A percentile compares a stretch with the other conserved stretches of the same genome.
phyloP scores from a whole-genome alignment of 1,140 invertebrate species.

The Magallana gigas region DNA sequence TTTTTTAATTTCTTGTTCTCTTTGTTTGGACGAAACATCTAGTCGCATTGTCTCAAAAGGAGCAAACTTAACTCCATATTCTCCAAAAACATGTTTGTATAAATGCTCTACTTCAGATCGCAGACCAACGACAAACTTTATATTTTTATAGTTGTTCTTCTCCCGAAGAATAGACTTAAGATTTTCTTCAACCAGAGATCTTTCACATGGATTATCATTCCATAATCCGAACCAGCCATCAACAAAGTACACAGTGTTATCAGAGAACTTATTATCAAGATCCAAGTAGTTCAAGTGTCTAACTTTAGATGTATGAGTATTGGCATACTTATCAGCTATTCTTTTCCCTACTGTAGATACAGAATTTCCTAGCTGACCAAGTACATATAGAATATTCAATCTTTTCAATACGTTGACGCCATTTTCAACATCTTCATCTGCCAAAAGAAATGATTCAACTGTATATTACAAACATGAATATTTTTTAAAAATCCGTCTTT shows the following conservation, averaged over 20 bases:
- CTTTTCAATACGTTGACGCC: neutral
- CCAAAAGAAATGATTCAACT: neutral
- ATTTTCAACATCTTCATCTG: neutral
- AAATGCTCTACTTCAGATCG: neutral
- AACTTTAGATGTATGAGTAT: neutral
- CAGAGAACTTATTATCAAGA: neutral
- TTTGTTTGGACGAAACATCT: neutral
- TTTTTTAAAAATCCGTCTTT: no score
- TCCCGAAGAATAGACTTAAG: neutral
- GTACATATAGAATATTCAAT: neutral
- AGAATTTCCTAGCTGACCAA: conserved; percentile 16
- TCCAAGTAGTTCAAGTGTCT: neutral
- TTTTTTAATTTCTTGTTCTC: neutral
- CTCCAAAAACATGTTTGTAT: neutral
- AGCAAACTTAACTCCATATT: neutral
- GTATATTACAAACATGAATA: neutral
- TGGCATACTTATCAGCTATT: neutral
- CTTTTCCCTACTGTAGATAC: neutral
- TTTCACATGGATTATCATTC: conserved; percentile 29
- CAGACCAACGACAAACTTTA: neutral
- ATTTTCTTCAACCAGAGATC: neutral
- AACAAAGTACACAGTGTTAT: neutral
- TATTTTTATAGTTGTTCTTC: neutral
- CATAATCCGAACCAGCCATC: conserved; percentile 16
- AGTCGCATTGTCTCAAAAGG: neutral